These are phyloP conservation scores for Gymnogyps californianus DNA, from an alignment of 2,113 vertebrate species.

Conservation along the genomic window DNA sequence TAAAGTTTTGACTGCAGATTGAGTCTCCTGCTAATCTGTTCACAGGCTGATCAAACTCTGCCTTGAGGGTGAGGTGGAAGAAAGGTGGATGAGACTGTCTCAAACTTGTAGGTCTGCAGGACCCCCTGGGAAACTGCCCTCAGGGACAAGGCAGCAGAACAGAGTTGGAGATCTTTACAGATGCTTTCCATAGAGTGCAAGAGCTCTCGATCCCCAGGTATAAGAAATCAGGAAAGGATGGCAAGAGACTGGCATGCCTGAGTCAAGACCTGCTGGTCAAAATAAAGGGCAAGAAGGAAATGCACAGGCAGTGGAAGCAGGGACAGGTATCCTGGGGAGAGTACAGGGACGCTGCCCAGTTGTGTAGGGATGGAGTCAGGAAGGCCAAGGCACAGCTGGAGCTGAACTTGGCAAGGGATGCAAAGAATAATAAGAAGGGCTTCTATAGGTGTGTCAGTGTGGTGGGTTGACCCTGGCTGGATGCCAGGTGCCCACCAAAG, in stretches of 20 bases:
- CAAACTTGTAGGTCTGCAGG: not conserved
- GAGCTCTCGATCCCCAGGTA: not conserved
- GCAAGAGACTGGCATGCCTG: not conserved
- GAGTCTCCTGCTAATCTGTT: not conserved
- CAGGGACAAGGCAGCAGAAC: not conserved
- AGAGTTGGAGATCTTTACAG: not conserved
- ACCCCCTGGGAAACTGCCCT: not conserved
- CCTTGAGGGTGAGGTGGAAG: not conserved
- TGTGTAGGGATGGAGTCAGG: not conserved
- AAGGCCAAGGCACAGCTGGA: not conserved
- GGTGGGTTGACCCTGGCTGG: too few species aligned
- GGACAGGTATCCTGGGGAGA: not conserved
- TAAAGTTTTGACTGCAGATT: not conserved
- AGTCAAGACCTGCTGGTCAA: not conserved
- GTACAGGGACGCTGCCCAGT: rapidly evolving
- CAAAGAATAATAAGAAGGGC: not conserved
- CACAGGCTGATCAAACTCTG: not conserved
- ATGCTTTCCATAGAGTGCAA: not conserved
- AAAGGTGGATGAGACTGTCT: not conserved
- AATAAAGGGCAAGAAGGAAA: not conserved
- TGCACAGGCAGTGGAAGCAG: not conserved
- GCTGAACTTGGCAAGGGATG: not conserved
- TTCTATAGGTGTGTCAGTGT: not conserved
- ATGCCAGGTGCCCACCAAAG: too few species aligned
- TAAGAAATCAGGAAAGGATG: not conserved